Base-by-base conservation (phyloP, 2,888 invertebrate species). In the Fissipunctia ypsillon region DNA sequence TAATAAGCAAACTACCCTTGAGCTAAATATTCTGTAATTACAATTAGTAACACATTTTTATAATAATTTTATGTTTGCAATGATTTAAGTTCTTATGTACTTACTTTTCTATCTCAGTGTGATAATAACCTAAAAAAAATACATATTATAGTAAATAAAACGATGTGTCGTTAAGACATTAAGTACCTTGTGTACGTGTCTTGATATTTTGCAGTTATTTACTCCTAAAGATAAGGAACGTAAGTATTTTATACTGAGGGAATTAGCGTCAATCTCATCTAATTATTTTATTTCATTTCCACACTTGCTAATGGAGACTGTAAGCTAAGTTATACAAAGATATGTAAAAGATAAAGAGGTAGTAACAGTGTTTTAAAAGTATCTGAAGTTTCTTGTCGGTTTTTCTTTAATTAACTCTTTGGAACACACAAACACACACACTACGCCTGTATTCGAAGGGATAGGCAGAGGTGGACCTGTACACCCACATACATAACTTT, bases 1-100 rank as follows among this genome's bases (percentile, higher is more conserved):
- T 69, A 72, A 56, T 48, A 76, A 61, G 48, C 66, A 79, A 75
- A 70, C 50, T 85, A 65, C 38, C 86, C 85, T 86, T 86, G 86
- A 79, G 74, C 87, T 76, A 78, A 48, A 76, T 86, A 73, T 59
- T 52, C 1, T 52, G 10, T 75, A 74, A 75, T 80, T 70, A 82
- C 50, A 64, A n/a, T 68, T 61, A 57, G 48, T 73, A 61, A 73
- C 60, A 71, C 10, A 50, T 69, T 76, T 72, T 81, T 64, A 57
- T 66, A 64, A 52, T 60, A 68, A 52, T 73, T 43, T 25, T n/a
- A 66, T 84, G 66, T 77, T 70, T 77, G 38, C 54, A 57, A 28
- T 70, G 43, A 75, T 56, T 82, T 76, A 66, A 56, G 48, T 48
- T 59, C 22, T 67, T 64, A 61, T 43, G 25, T 59, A 60, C 52